Evolutionary conservation across 2,113 vertebrate species (phyloP).

Genomic region (Vimba vimba): DNA sequence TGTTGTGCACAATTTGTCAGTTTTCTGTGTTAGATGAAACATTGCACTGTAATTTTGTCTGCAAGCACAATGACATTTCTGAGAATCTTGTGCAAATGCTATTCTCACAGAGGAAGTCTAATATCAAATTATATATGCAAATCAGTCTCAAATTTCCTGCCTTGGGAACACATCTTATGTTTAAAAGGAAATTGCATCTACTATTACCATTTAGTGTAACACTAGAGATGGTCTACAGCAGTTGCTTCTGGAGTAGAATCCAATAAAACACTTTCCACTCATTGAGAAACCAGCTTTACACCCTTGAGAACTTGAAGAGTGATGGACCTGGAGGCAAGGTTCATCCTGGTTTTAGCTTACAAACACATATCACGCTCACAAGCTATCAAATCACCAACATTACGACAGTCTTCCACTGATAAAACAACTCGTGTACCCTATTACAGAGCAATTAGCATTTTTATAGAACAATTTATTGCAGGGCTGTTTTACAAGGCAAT

Average conservation of each 20-base stretch:
- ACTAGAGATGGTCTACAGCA: conserved; percentile 4
- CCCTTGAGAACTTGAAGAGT: conserved; percentile 22
- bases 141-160: conserved; percentile 8
- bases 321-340: conserved; percentile 39
- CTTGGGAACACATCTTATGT: neutral
- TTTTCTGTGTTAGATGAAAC: neutral
- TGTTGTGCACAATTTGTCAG: neutral
- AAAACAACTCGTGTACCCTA: conserved; percentile 17
- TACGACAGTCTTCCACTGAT: conserved; percentile 12
- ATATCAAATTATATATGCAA: conserved; percentile 16
- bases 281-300: conserved; percentile 36
- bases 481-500: conserved; percentile 9
- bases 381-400: conserved; percentile 33
- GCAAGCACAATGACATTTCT: neutral
- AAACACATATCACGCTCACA: conserved; percentile 23
- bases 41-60: neutral
- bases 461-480: conserved; percentile 32
- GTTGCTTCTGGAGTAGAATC: neutral
- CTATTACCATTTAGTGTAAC: neutral
- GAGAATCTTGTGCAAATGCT: neutral
- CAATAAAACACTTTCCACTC: neutral
- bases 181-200: neutral
- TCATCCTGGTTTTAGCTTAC: conserved; percentile 37
- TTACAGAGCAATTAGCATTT: conserved; percentile 21
- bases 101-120: conserved; percentile 4